Percentiles rank a stretch among this genome's conserved stretches.
phyloP scores from a whole-genome alignment of 2,888 invertebrate genomes.

The Ophioninae sp. region DNA sequence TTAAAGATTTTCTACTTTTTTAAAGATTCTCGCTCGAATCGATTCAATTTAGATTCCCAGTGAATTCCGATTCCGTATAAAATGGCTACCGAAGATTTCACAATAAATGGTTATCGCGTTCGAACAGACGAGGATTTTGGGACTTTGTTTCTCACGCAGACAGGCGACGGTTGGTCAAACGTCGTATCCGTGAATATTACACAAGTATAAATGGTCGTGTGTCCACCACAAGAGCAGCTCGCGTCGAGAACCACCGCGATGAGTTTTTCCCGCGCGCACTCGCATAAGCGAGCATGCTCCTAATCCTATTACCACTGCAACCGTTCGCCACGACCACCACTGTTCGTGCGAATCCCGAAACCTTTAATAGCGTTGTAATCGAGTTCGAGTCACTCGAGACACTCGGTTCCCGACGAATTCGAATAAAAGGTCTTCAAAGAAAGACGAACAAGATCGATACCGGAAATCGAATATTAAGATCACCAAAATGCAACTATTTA shows the following conservation, averaged over 20 bases:
- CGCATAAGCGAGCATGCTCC: slow-evolving; percentile 62
- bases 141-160: slow-evolving; percentile 24
- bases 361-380: slow-evolving; percentile 66
- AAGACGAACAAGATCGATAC: neutral
- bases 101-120: slow-evolving; percentile 59
- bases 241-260: slow-evolving; percentile 18
- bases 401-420: slow-evolving; percentile 58
- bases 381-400: slow-evolving; percentile 62
- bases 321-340: slow-evolving; percentile 51
- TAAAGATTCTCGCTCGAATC: neutral
- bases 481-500: neutral
- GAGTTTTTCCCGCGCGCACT: slow-evolving; percentile 45
- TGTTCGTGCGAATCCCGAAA: slow-evolving; percentile 46
- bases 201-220: slow-evolving; percentile 3
- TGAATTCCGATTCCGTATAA: slow-evolving; percentile 18
- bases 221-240: slow-evolving; percentile 19
- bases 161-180: slow-evolving; percentile 24
- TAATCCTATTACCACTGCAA: slow-evolving; percentile 66
- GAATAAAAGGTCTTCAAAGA: neutral
- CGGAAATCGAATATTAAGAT: neutral
- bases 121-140: slow-evolving; percentile 48
- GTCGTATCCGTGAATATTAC: neutral
- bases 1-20: neutral
- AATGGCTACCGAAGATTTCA: slow-evolving; percentile 51
- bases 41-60: neutral